Evolutionary conservation across 1,140 invertebrate genomes (phyloP).

Genomic region (Tetraneura akinire): DNA sequence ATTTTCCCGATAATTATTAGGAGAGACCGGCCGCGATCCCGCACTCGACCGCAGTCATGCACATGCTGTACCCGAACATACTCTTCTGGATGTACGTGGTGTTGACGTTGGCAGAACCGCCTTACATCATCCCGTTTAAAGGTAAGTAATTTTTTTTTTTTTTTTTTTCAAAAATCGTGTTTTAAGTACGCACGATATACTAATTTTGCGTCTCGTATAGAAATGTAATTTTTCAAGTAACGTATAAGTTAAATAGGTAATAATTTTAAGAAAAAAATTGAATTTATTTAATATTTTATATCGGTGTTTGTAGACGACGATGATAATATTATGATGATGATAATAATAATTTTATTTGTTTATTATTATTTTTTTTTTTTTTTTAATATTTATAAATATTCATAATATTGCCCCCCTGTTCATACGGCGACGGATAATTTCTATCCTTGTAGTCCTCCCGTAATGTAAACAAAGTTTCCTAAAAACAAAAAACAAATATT

Average conservation of each 20-base stretch:
- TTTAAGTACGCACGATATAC: not conserved
- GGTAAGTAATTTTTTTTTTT: constrained; percentile 17
- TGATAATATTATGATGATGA: no score
- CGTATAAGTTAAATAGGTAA: not conserved
- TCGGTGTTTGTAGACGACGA: no score
- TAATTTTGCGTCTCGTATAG: no score
- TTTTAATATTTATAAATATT: not conserved
- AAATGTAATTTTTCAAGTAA: not conserved
- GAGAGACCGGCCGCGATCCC: not conserved
- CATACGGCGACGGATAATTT: constrained; percentile 40
- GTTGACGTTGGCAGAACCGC: constrained; percentile 23
- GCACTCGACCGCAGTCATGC: not conserved
- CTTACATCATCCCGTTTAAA: constrained; percentile 22
- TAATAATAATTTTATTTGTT: no score
- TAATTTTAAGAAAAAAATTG: not conserved
- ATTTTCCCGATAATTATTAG: not conserved
- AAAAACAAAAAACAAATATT: no score
- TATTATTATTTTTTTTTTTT: not conserved
- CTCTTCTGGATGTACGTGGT: constrained; percentile 39
- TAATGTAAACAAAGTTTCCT: not conserved
- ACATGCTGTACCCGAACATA: constrained; percentile 10
- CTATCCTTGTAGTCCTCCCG: constrained; percentile 36
- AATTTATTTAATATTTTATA: no score
- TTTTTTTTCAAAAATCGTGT: no score
- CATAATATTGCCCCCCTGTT: not conserved